A percentile compares a stretch with the other conserved stretches of the same genome.
phyloP scores from a whole-genome alignment of 1,140 invertebrate species.

The Daktulosphaira vitifoliae region DNA sequence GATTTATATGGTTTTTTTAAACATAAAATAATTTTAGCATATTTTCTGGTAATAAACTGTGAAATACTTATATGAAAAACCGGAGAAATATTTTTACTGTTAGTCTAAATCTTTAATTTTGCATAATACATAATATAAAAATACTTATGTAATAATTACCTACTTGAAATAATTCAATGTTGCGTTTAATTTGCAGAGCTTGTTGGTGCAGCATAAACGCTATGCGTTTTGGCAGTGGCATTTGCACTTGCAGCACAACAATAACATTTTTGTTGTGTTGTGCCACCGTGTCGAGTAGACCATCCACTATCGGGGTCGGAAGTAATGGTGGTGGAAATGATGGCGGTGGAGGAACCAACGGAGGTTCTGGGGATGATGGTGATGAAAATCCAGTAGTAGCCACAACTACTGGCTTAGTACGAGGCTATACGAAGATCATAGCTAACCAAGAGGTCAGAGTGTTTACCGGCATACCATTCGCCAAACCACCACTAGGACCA shows the following conservation, averaged over 20 bases:
- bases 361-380: background rate
- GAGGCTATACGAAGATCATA: slow-evolving; percentile 64
- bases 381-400: slow-evolving; percentile 54
- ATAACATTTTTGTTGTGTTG: slow-evolving; percentile 15
- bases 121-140: no score
- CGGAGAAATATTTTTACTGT: no score
- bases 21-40: no score
- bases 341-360: background rate
- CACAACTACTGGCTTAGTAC: slow-evolving; percentile 66
- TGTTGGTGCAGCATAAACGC: no score
- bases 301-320: slow-evolving; percentile 4
- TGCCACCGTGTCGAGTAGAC: background rate
- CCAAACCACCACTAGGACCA: slow-evolving; percentile 70
- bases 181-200: no score
- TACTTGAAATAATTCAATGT: no score
- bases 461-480: slow-evolving; percentile 90
- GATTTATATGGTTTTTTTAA: no score
- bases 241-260: background rate
- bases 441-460: slow-evolving; percentile 74
- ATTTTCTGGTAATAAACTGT: no score
- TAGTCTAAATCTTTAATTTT: no score
- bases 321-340: background rate
- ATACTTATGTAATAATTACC: no score
- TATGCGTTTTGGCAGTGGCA: background rate
- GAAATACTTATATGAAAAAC: no score